Evolutionary conservation across 2,797 vertebrate genomes (phyloP).

Genomic region (Cuculus canorus): DNA sequence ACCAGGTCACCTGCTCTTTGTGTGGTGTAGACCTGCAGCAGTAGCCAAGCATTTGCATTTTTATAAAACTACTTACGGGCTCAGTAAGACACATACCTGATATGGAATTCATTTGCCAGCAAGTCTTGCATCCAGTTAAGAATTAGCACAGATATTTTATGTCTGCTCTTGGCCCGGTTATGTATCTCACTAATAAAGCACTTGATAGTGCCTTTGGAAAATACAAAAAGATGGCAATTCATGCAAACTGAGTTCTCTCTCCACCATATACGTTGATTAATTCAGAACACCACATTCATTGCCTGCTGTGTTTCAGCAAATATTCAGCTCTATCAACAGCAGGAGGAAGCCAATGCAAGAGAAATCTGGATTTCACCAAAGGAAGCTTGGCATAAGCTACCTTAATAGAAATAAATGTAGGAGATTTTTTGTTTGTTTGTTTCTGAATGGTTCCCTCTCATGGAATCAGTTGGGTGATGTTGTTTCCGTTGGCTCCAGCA

Average conservation of each 20-base stretch:
- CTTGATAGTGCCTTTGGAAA: not conserved
- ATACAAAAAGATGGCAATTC: not conserved
- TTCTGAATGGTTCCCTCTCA: not conserved
- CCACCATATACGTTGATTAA: not conserved
- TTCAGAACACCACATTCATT: not conserved
- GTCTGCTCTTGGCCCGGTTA: not conserved
- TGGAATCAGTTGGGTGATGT: constrained; percentile 19
- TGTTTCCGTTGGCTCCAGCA: constrained; percentile 40
- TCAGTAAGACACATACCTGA: not conserved
- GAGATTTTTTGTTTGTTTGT: not conserved
- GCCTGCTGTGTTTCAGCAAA: constrained; percentile 13
- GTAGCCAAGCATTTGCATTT: not conserved
- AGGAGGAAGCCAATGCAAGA: constrained; percentile 26
- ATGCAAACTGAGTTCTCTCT: not conserved
- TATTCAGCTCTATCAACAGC: constrained; percentile 54
- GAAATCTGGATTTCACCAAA: constrained; percentile 30
- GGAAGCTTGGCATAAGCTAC: constrained; percentile 28
- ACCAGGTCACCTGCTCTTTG: not conserved
- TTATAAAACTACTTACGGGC: not conserved
- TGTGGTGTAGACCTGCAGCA: not conserved
- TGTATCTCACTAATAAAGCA: not conserved
- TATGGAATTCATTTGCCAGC: not conserved
- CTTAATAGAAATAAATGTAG: not conserved
- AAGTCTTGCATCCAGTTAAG: not conserved
- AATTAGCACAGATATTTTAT: not conserved